phyloP scores from a whole-genome alignment of 2,113 vertebrate genomes.

The Glaucomys volans region DNA sequence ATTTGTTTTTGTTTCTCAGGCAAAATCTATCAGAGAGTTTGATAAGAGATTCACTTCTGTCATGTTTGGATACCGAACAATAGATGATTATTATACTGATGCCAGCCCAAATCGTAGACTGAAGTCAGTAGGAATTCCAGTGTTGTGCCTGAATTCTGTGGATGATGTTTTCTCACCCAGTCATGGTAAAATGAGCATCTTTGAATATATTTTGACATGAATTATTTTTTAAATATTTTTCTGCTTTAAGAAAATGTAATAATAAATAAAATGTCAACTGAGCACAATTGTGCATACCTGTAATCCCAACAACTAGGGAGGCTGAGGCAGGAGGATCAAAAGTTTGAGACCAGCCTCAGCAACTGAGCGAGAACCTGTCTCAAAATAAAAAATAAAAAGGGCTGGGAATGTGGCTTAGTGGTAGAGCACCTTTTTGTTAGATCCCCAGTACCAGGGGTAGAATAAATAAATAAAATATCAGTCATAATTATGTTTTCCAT shows the following conservation, averaged over 20 bases:
- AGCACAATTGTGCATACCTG: not conserved
- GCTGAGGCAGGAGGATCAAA: not conserved
- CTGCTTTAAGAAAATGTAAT: constrained; percentile 39
- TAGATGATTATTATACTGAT: constrained; percentile 97
- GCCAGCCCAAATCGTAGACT: constrained; percentile 95
- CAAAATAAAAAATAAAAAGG: no score
- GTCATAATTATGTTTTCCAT: not conserved
- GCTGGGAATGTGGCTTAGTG: no score
- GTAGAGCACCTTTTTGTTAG: no score
- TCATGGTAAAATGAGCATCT: constrained; percentile 90
- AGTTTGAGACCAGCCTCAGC: not conserved
- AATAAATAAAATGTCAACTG: not conserved
- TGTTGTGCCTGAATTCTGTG: constrained; percentile 96
- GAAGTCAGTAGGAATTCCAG: constrained; percentile 96
- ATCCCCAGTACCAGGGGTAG: no score
- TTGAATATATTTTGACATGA: not conserved
- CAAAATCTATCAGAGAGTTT: constrained; percentile 97
- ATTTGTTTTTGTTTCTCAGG: constrained; percentile 86
- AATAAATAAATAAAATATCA: not conserved
- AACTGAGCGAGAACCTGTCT: not conserved
- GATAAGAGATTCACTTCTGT: constrained; percentile 97
- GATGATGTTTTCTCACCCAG: constrained; percentile 98
- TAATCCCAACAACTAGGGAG: not conserved
- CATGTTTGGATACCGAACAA: constrained; percentile 97
- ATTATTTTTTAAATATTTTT: constrained; percentile 8